Percentiles rank a stretch among this genome's conserved stretches.
Evolutionary conservation across 1,140 invertebrate genomes (phyloP).

Genomic region (Plodia interpunctella): DNA sequence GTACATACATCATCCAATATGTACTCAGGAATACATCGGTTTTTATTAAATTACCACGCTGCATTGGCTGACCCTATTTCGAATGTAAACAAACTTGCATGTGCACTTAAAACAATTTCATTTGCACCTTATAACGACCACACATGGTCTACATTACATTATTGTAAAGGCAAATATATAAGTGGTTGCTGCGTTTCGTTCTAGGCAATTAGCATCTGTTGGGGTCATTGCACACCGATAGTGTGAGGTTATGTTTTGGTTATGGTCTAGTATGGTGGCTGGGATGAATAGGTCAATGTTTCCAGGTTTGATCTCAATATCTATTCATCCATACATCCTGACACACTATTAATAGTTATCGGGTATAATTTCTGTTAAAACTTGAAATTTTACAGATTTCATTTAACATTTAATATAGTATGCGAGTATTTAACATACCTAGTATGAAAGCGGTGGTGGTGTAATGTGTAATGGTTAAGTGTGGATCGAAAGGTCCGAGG

Average conservation of each 20-base stretch:
- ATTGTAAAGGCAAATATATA: not conserved
- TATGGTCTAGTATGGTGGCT: constrained; percentile 4
- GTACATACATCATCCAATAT: no score
- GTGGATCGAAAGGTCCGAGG: no score
- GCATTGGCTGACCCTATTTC: constrained; percentile 29
- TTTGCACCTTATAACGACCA: constrained; percentile 11
- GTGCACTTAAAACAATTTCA: not conserved
- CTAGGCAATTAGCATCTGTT: constrained; percentile 19
- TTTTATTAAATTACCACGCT: constrained; percentile 44
- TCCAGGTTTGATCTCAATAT: not conserved
- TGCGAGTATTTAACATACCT: no score
- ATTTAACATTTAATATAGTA: no score
- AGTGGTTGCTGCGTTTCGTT: constrained; percentile 8
- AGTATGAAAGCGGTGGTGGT: no score
- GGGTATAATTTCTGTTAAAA: no score
- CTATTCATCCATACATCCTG: no score
- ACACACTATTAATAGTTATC: no score
- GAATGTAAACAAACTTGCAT: constrained; percentile 5
- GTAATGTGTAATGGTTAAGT: no score
- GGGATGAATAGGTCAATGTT: not conserved
- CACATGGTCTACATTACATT: constrained; percentile 9
- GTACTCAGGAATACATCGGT: constrained; percentile 15
- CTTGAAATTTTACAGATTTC: no score
- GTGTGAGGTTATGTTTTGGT: constrained; percentile 12
- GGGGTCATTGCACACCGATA: constrained; percentile 23